Evolutionary conservation across 2,113 vertebrate genomes (phyloP).

Genomic region (Pomatorhinus ruficollis): DNA sequence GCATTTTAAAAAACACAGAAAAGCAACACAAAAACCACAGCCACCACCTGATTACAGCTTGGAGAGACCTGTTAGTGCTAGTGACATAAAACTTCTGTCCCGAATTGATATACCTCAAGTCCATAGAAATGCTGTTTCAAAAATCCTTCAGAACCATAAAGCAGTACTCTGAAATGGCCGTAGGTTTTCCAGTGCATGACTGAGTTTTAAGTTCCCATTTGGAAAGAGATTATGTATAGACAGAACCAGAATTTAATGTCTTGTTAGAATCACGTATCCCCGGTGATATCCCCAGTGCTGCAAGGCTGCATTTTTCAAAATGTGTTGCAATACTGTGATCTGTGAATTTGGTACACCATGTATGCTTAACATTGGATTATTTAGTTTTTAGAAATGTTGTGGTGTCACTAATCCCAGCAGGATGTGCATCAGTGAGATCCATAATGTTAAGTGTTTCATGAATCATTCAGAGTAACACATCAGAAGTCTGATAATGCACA

Average conservation of each 20-base stretch:
- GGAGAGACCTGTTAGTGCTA: background rate
- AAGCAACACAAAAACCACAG: fast-evolving
- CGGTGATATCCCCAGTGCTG: background rate
- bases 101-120: background rate
- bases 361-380: background rate
- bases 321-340: background rate
- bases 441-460: background rate
- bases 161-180: background rate
- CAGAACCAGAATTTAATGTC: background rate
- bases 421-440: background rate
- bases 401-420: background rate
- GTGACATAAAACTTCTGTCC: background rate
- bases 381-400: background rate
- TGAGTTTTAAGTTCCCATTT: background rate
- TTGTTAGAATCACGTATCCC: background rate
- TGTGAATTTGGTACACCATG: background rate
- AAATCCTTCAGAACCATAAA: background rate
- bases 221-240: background rate
- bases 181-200: background rate
- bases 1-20: background rate
- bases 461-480: background rate
- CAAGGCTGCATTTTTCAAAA: background rate
- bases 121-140: background rate
- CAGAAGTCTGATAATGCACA: conserved; percentile 3
- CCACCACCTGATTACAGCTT: background rate